Evolutionary conservation across 2,113 vertebrate genomes (phyloP).

Genomic region (Heloderma charlesbogerti): DNA sequence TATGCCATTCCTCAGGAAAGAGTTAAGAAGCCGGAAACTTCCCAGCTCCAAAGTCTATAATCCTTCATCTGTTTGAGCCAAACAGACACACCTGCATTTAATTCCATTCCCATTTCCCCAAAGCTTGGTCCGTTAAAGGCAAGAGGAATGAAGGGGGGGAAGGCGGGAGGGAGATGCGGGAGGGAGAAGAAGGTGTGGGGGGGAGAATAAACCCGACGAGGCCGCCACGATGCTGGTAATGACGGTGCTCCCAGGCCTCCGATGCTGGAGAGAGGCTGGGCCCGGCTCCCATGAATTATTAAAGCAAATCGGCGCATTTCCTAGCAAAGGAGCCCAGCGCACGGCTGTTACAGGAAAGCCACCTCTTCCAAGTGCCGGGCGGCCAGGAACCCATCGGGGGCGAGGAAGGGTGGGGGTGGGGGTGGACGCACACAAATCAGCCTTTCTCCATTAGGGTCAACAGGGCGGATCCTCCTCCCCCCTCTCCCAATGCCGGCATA

Average conservation of each 20-base stretch:
- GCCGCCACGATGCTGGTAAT: neutral
- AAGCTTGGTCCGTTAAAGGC: neutral
- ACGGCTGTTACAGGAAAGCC: constrained; percentile 59
- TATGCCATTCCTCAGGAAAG: neutral
- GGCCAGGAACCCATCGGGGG: constrained; percentile 3
- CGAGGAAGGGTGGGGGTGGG: no score
- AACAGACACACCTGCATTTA: neutral
- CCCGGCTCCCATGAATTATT: constrained; percentile 68
- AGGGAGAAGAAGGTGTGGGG: accelerated
- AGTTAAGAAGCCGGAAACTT: neutral
- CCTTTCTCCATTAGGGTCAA: neutral
- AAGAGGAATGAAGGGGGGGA: accelerated
- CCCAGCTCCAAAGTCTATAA: neutral
- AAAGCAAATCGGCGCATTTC: constrained; percentile 66
- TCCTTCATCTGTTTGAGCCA: neutral
- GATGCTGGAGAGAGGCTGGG: constrained; percentile 6
- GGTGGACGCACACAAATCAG: neutral
- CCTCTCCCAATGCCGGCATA: no score
- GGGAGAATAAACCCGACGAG: neutral
- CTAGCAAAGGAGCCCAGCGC: constrained; percentile 53
- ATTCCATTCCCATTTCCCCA: neutral
- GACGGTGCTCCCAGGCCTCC: constrained; percentile 24
- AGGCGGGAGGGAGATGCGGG: neutral
- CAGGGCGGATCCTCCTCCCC: neutral
- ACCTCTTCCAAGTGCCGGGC: constrained; percentile 18